These are phyloP conservation scores for Cephalotes varians DNA, from an alignment of 2,888 invertebrate species.

Conservation along the genomic window DNA sequence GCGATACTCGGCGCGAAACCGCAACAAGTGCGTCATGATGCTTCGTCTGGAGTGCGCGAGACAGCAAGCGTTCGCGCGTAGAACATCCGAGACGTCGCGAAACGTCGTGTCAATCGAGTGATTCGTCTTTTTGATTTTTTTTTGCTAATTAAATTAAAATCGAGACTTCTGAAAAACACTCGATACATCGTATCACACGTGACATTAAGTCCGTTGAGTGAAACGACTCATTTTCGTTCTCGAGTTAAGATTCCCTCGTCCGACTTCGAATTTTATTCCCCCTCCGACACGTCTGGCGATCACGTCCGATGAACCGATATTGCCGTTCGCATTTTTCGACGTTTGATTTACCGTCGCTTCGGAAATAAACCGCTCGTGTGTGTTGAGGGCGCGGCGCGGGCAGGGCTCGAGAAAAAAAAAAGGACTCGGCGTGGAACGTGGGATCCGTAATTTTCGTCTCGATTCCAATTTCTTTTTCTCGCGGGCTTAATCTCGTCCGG, in stretches of 20 bases:
- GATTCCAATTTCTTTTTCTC: conserved; percentile 81
- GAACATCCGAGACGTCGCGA: background rate
- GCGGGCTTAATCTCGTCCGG: conserved; percentile 77
- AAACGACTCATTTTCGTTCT: background rate
- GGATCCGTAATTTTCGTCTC: conserved; percentile 79
- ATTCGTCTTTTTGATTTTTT: background rate
- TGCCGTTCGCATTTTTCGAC: conserved; percentile 7
- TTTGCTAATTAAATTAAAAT: background rate
- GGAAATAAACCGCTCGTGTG: conserved; percentile 16
- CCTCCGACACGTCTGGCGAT: background rate
- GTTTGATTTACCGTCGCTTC: conserved; percentile 42
- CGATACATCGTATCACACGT: background rate
- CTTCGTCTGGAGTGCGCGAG: conserved; percentile 8
- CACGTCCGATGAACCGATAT: background rate
- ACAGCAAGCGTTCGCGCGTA: background rate
- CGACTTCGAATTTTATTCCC: background rate
- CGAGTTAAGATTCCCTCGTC: background rate
- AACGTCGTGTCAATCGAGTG: no score
- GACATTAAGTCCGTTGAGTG: background rate
- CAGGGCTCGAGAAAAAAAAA: conserved; percentile 39
- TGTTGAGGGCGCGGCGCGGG: conserved; percentile 15
- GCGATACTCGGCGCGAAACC: conserved; percentile 27
- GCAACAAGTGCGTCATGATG: conserved; percentile 21
- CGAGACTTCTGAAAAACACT: background rate
- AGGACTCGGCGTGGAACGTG: conserved; percentile 61